A percentile compares a stretch with the other conserved stretches of the same genome.
Conservation (phyloP, 53 echinoderm and acorn worm species). For the Paracentrotus lividus region DNA sequence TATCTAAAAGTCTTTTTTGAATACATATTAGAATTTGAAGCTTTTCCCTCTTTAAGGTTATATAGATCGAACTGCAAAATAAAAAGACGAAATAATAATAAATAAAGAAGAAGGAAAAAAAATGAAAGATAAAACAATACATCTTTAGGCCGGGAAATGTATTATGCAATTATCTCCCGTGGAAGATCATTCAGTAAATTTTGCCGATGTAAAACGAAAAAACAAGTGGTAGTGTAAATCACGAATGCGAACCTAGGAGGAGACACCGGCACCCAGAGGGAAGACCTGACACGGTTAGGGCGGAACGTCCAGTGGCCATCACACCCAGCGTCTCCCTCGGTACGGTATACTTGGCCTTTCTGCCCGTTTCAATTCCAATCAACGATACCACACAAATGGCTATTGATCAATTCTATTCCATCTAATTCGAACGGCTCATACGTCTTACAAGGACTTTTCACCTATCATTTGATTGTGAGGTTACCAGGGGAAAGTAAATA, state of each 20-base stretch:
- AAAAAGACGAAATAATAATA: not conserved
- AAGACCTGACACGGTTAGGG: conserved; percentile 1
- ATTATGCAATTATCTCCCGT: not conserved
- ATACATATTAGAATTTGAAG: not conserved
- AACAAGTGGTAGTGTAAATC: not conserved
- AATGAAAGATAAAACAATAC: not conserved
- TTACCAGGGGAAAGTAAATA: conserved; percentile 19
- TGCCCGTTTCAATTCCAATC: conserved; percentile 42
- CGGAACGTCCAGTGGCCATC: not conserved
- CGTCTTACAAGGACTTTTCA: conserved; percentile 6
- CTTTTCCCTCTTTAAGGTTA: not conserved
- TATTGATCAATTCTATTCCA: conserved; percentile 45
- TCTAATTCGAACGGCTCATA: conserved; percentile 13
- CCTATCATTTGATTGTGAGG: not conserved
- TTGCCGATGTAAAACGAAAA: not conserved
- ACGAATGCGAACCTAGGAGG: not conserved
- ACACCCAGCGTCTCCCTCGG: conserved; percentile 14
- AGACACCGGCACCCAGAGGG: conserved; percentile 13
- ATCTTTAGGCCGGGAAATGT: not conserved
- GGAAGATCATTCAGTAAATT: not conserved
- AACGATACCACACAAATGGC: conserved; percentile 40
- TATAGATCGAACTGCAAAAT: not conserved
- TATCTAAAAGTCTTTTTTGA: not conserved
- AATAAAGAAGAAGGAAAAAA: not conserved
- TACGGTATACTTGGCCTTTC: conserved; percentile 37